Conservation (phyloP, 2,888 invertebrate genomes). For the Agrilus biguttatus region DNA sequence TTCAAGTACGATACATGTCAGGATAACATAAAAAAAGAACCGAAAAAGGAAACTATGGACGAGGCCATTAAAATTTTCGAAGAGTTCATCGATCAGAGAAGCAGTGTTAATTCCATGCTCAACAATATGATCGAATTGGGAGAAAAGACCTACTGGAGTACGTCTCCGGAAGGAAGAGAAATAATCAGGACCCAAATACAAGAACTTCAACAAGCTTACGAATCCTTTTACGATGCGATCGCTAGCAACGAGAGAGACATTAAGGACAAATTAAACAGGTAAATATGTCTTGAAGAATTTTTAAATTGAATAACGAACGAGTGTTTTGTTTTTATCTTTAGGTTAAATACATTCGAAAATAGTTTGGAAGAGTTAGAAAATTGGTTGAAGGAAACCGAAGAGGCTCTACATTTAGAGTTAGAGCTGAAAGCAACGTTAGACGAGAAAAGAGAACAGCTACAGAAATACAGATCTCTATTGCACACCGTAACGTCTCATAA, state of each 20-base stretch:
- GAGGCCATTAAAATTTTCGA: conserved; percentile 40
- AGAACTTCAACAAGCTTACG: conserved; percentile 70
- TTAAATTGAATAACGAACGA: background rate
- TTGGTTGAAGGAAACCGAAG: conserved; percentile 67
- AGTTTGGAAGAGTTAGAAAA: conserved; percentile 59
- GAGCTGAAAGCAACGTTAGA: conserved; percentile 75
- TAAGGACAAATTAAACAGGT: conserved; percentile 61
- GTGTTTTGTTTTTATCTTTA: conserved; percentile 10
- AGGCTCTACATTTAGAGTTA: conserved; percentile 61
- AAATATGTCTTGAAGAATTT: conserved; percentile 3
- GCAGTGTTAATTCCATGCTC: conserved; percentile 57
- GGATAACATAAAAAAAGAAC: conserved; percentile 44
- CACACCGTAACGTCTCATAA: conserved; percentile 77
- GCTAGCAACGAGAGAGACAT: conserved; percentile 65
- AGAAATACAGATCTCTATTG: conserved; percentile 64
- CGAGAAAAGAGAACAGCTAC: conserved; percentile 80
- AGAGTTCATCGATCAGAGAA: conserved; percentile 60
- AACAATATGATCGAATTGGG: conserved; percentile 78
- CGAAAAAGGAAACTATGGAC: conserved; percentile 36
- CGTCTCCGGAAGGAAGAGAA: conserved; percentile 77
- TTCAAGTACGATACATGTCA: conserved; percentile 53
- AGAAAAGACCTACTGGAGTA: conserved; percentile 74
- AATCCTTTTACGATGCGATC: conserved; percentile 66
- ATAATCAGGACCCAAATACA: conserved; percentile 68
- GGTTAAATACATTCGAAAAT: conserved; percentile 87